Percentiles rank a stretch among this genome's conserved stretches.
Evolutionary conservation across 2,888 invertebrate genomes (phyloP).

Genomic region (Sepioteuthis lessoniana): DNA sequence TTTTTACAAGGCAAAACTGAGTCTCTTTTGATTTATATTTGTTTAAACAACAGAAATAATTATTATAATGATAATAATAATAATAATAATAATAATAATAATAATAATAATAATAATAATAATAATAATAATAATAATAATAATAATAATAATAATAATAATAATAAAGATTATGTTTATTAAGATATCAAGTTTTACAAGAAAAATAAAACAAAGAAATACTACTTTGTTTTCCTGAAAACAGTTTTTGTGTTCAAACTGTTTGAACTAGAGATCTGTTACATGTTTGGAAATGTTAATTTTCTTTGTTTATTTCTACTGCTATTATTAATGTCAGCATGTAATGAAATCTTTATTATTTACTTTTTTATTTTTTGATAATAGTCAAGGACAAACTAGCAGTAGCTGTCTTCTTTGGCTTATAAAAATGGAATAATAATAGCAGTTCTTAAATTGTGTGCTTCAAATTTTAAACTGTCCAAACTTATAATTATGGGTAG

Average conservation of each 20-base stretch:
- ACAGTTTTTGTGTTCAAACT: not conserved
- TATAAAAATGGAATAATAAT: not conserved
- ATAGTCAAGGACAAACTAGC: no score
- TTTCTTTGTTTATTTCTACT: no score
- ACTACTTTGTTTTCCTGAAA: not conserved
- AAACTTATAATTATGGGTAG: not conserved
- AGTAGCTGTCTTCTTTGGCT: not conserved
- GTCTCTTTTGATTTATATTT: not conserved
- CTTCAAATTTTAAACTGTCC: not conserved
- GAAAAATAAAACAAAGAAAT: not conserved
- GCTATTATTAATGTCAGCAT: no score
- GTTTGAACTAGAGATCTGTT: not conserved
- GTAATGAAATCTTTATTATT: no score
- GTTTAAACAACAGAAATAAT: not conserved
- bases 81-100: not conserved
- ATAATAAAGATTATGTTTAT: not conserved
- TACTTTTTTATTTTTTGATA: no score
- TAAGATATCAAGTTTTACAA: not conserved
- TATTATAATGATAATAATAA: no score
- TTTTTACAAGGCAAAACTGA: not conserved
- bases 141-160: not conserved
- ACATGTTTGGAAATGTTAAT: not conserved
- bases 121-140: not conserved
- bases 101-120: not conserved
- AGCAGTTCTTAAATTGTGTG: not conserved